Conservation (phyloP, 2,113 vertebrate species). For the Solenodon paradoxus region DNA sequence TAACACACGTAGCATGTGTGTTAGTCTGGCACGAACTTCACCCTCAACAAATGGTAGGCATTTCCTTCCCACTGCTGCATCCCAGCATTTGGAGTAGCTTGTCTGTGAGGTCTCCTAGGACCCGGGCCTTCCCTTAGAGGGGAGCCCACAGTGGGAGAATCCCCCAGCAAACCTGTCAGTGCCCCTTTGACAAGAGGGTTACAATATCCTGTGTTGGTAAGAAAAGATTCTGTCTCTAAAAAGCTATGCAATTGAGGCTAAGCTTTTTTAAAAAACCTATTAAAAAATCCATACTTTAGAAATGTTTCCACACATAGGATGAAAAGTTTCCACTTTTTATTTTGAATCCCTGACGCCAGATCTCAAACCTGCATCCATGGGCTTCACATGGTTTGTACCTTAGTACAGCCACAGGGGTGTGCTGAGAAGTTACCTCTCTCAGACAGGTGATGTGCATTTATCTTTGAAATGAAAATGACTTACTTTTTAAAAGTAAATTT, state of each 20-base stretch:
- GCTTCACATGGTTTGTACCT: too few species aligned
- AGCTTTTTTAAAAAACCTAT: neutral
- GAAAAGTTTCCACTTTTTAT: too few species aligned
- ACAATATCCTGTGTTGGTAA: neutral
- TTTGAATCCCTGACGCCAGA: too few species aligned
- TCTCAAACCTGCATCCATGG: too few species aligned
- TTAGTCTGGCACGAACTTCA: neutral
- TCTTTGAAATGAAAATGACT: neutral
- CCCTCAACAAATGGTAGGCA: neutral
- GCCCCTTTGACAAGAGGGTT: neutral
- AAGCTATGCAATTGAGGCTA: neutral
- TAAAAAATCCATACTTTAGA: neutral
- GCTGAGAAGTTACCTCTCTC: neutral
- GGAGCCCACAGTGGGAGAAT: too few species aligned
- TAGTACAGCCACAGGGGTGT: too few species aligned
- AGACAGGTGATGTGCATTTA: neutral
- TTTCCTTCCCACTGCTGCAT: neutral
- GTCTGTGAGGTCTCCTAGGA: too few species aligned
- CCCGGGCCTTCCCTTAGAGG: too few species aligned
- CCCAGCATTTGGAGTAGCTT: neutral
- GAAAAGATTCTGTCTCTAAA: neutral
- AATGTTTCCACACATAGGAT: slow-evolving; percentile 20
- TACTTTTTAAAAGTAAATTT: neutral
- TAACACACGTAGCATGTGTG: neutral
- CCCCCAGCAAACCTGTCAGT: neutral